Conservation (phyloP, 2,888 invertebrate genomes). For the Protodeltote pygarga region DNA sequence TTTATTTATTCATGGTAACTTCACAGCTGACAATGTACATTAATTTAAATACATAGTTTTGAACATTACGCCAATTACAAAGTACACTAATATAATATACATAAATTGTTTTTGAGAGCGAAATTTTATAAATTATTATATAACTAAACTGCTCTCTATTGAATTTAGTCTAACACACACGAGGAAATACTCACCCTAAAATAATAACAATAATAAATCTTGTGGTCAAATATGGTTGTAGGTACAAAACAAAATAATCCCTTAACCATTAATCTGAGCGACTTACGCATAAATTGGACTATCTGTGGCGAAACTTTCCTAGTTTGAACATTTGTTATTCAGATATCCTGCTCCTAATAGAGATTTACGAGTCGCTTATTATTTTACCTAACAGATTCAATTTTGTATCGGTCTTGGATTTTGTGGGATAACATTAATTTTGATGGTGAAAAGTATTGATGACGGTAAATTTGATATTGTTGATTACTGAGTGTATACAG, state of each 20-base stretch:
- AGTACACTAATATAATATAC: too few relatives aligned
- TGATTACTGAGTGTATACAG: neutral
- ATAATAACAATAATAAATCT: slow-evolving; percentile 14
- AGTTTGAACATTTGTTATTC: slow-evolving; percentile 48
- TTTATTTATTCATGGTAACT: too few relatives aligned
- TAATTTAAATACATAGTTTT: too few relatives aligned
- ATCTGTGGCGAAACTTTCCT: slow-evolving; percentile 41
- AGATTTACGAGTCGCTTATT: slow-evolving; percentile 41
- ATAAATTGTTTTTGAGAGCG: too few relatives aligned
- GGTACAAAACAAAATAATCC: slow-evolving; percentile 33
- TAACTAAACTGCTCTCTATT: too few relatives aligned
- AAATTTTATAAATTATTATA: too few relatives aligned
- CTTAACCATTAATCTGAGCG: slow-evolving; percentile 36
- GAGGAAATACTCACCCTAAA: neutral
- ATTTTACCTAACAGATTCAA: slow-evolving; percentile 37
- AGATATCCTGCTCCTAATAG: slow-evolving; percentile 40
- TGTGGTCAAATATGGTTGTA: slow-evolving; percentile 25
- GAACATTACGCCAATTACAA: too few relatives aligned
- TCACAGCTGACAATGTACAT: too few relatives aligned
- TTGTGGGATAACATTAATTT: slow-evolving; percentile 1
- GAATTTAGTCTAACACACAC: too few relatives aligned
- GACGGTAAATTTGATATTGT: neutral
- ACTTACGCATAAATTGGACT: slow-evolving; percentile 40
- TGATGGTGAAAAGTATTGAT: neutral
- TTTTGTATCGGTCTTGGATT: slow-evolving; percentile 12